Base-by-base conservation (phyloP, 2,113 vertebrate species). In the Corvus cornix region DNA sequence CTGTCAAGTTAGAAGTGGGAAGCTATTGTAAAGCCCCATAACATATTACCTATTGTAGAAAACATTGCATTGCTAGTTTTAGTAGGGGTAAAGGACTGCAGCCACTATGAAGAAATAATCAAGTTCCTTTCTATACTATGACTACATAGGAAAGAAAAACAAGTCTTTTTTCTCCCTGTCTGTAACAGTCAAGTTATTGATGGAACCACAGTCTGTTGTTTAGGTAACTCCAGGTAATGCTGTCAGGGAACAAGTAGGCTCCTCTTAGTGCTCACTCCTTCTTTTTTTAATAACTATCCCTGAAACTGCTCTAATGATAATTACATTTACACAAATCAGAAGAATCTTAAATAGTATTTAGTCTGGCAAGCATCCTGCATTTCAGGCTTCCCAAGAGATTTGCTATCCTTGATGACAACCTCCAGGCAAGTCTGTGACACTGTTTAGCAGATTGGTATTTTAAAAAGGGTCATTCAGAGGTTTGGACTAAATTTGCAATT, bases 161-260 rank as follows among this genome's bases (percentile, higher is more conserved):
- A 33, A 31, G 31, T 9, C 0, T 12, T 52, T 17, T n/a, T 67
- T 28, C 8, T 3, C 1, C 8, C 11, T 4, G 1, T 39, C 31
- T 23, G 13, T 52, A 79, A 68, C 35, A 75, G 44, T 82, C 18
- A 78, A 60, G 27, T 52, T 84, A 87, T 41, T 82, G 62, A 82
- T 79, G 35, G 18, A 87, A 41, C 35, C 35, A 48, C 0, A 0
- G 21, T 52, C 30, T 60, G 33, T 24, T 70, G 21, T 64, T 60
- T 43, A 44, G 21, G 44, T 63, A 89, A 82, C 41, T 68, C 30
- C 56, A 82, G 18, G 21, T 51, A 82, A 75, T 31, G 31, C 58
- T 89, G 28, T 52, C 37, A 80, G 55, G 56, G 60, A 59, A 31
- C 2, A 8, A 70, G 21, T 14, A 59, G 13, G 12, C 21, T 88